A percentile compares a stretch with the other conserved stretches of the same genome.
phyloP scores from a whole-genome alignment of 2,797 vertebrate genomes.

The Peromyscus nudipes region DNA sequence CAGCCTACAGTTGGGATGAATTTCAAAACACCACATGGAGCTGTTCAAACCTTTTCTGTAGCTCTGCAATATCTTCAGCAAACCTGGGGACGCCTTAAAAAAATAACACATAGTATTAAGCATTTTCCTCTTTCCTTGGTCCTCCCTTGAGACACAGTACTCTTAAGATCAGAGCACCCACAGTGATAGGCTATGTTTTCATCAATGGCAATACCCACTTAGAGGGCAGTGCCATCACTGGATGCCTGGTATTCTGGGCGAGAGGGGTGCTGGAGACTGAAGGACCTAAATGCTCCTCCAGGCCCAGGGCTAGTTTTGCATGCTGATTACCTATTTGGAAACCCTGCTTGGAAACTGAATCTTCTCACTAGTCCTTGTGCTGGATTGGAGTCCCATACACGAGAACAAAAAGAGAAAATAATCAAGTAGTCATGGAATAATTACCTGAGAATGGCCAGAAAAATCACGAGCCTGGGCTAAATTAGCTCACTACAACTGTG shows the following conservation, averaged over 20 bases:
- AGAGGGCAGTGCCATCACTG: neutral
- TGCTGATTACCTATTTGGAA: neutral
- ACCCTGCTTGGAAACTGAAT: neutral
- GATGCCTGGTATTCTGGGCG: neutral
- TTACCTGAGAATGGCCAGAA: constrained; percentile 38
- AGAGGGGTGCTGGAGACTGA: neutral
- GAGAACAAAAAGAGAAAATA: neutral
- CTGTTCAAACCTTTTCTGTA: neutral
- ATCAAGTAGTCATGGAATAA: neutral
- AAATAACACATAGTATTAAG: neutral
- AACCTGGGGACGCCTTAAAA: neutral
- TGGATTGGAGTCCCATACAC: neutral
- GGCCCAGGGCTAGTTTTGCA: neutral
- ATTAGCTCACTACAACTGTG: neutral
- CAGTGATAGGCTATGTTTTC: neutral
- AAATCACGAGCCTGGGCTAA: neutral
- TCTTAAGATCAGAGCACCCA: neutral
- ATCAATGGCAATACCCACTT: neutral
- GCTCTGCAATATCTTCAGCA: neutral
- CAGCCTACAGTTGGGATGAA: neutral
- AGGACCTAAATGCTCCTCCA: neutral
- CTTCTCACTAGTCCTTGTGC: neutral
- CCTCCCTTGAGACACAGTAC: neutral
- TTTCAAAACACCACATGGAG: neutral
- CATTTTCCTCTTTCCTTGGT: neutral